phyloP scores from a whole-genome alignment of 2,113 vertebrate genomes.

The Zeus faber region DNA sequence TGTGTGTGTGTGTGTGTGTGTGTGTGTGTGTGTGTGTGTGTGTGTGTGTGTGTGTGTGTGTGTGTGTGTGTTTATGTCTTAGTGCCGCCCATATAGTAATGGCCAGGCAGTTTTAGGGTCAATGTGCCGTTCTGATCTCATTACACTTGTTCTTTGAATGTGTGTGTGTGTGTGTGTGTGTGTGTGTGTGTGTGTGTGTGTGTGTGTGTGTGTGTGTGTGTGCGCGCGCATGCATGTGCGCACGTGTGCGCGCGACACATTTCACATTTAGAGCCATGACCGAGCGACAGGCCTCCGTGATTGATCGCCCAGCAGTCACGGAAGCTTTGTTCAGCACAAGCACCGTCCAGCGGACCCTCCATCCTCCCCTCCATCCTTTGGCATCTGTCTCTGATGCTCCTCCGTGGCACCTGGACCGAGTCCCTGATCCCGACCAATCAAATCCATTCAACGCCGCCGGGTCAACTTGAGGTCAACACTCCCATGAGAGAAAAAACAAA shows the following conservation, averaged over 20 bases:
- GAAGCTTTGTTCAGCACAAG: too few relatives aligned
- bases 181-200: slow-evolving; percentile 7
- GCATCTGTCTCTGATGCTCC: background rate
- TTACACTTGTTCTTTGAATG: slow-evolving; percentile 8
- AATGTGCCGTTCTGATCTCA: slow-evolving; percentile 36
- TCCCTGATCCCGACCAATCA: slow-evolving; percentile 23
- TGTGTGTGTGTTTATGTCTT: slow-evolving; percentile 7
- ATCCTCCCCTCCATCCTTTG: slow-evolving; percentile 3
- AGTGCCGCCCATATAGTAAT: slow-evolving; percentile 10
- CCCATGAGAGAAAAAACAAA: slow-evolving; percentile 25
- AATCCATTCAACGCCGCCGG: slow-evolving; percentile 10
- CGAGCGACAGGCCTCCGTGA: too few relatives aligned
- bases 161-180: slow-evolving; percentile 6
- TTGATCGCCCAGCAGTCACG: too few relatives aligned
- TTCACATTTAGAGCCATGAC: too few relatives aligned
- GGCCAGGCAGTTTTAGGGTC: slow-evolving; percentile 34
- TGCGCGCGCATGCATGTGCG: background rate
- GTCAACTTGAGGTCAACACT: slow-evolving; percentile 50
- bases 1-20: slow-evolving; percentile 8
- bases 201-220: slow-evolving; percentile 3
- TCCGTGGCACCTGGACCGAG: slow-evolving; percentile 14
- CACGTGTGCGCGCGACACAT: background rate
- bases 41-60: slow-evolving; percentile 11
- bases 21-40: slow-evolving; percentile 17
- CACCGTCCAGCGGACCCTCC: background rate